Percentiles rank a stretch among this genome's conserved stretches.
These are phyloP conservation scores for Cyprinodon tularosa DNA, from an alignment of 2,113 vertebrate genomes.

Conservation along the genomic window DNA sequence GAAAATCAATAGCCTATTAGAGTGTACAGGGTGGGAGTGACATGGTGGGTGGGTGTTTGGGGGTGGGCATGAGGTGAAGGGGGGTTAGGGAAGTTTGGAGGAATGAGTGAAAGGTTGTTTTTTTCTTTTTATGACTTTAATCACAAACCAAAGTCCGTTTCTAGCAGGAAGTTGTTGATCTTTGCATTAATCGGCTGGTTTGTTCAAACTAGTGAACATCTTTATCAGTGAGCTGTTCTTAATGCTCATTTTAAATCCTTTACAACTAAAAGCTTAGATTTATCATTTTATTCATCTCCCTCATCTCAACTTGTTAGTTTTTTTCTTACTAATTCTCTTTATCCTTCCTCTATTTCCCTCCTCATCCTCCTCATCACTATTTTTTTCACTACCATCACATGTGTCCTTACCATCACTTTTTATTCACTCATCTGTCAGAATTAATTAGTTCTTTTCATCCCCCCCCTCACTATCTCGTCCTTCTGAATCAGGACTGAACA, in stretches of 20 bases:
- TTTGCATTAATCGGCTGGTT: too few species aligned
- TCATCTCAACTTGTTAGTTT: too few species aligned
- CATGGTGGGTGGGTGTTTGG: conserved; percentile 13
- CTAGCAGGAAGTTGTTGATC: too few species aligned
- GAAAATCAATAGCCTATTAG: conserved; percentile 98
- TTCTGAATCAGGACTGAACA: too few species aligned
- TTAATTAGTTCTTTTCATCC: too few species aligned
- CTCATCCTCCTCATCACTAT: background rate
- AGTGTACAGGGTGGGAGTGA: conserved; percentile 82
- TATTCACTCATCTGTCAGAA: too few species aligned
- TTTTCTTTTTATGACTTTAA: background rate
- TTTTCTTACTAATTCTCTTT: background rate
- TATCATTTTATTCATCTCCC: background rate
- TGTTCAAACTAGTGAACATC: too few species aligned
- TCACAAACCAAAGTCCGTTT: background rate
- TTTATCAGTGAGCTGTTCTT: too few species aligned
- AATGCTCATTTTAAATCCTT: background rate
- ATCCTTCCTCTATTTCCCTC: background rate
- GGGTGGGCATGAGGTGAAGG: conserved; percentile 6
- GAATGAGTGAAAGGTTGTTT: background rate
- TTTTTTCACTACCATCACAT: too few species aligned
- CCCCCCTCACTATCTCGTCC: too few species aligned
- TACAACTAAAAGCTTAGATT: background rate
- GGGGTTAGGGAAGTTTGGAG: conserved; percentile 12
- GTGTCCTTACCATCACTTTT: too few species aligned